A percentile compares a stretch with the other conserved stretches of the same genome.
phyloP scores from a whole-genome alignment of 1,140 invertebrate species.

The Probaryconus sp. region DNA sequence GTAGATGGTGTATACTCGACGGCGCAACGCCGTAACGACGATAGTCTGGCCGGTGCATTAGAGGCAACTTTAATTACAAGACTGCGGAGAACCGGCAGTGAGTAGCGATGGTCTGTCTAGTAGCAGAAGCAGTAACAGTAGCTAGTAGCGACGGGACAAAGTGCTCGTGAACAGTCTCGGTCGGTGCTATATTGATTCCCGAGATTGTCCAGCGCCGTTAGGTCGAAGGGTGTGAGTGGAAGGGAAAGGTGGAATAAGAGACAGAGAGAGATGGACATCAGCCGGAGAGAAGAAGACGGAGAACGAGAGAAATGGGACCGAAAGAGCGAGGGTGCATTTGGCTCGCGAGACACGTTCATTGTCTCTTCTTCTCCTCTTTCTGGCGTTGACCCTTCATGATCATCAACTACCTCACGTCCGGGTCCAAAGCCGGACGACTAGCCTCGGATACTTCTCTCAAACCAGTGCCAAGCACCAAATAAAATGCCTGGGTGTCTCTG shows the following conservation, averaged over 20 bases:
- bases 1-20: conserved; percentile 45
- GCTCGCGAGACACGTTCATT: conserved; percentile 72
- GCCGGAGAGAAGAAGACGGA: conserved; percentile 21
- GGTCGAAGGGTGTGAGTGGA: conserved; percentile 10
- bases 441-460: conserved; percentile 32
- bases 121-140: conserved; percentile 54
- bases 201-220: conserved; percentile 58
- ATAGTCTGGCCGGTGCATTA: conserved; percentile 67
- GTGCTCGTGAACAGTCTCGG: conserved; percentile 64
- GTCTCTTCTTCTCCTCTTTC: conserved; percentile 58
- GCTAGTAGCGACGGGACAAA: conserved; percentile 52
- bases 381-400: conserved; percentile 60
- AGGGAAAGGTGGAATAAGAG: background rate
- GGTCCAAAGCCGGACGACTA: conserved; percentile 39
- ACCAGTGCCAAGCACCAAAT: conserved; percentile 57
- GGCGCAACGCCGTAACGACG: conserved; percentile 59
- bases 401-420: conserved; percentile 59
- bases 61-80: conserved; percentile 69
- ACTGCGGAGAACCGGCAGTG: conserved; percentile 54
- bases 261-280: conserved; percentile 1
- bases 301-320: conserved; percentile 20
- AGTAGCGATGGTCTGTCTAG: conserved; percentile 46
- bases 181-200: conserved; percentile 62
- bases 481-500: conserved; percentile 37
- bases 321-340: conserved; percentile 56